These are phyloP conservation scores for Thereuonema tuberculata DNA, from an alignment of 1,140 invertebrate genomes.

Conservation along the genomic window DNA sequence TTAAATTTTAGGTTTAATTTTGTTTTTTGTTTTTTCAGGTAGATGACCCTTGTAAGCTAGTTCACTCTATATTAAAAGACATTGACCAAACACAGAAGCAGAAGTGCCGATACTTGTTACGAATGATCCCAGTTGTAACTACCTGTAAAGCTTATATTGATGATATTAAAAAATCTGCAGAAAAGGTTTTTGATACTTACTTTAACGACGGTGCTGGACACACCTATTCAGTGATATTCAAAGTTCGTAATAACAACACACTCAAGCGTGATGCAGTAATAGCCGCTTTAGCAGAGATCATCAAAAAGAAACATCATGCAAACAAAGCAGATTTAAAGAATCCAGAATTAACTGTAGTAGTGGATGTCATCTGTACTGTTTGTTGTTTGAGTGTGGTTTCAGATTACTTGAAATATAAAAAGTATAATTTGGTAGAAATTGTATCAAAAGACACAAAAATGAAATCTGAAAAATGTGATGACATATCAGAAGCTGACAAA, in stretches of 20 bases:
- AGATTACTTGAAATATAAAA: slow-evolving; percentile 27
- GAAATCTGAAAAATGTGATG: no score
- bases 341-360: slow-evolving; percentile 26
- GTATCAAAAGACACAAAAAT: not conserved
- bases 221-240: slow-evolving; percentile 60
- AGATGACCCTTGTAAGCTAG: slow-evolving; percentile 52
- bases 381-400: slow-evolving; percentile 30
- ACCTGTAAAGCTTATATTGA: slow-evolving; percentile 61
- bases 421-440: slow-evolving; percentile 30
- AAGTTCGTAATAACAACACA: slow-evolving; percentile 61
- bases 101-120: slow-evolving; percentile 54
- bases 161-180: slow-evolving; percentile 52
- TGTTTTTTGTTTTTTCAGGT: slow-evolving; percentile 29
- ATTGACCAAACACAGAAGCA: slow-evolving; percentile 47
- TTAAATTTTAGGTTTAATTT: slow-evolving; percentile 5
- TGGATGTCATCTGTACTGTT: slow-evolving; percentile 27
- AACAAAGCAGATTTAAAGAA: slow-evolving; percentile 23
- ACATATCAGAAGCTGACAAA: no score
- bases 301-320: slow-evolving; percentile 22
- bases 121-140: slow-evolving; percentile 61
- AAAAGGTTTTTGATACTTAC: slow-evolving; percentile 51
- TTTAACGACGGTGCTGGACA: slow-evolving; percentile 43
- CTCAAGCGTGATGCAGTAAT: slow-evolving; percentile 44
- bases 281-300: slow-evolving; percentile 18
- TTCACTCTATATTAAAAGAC: slow-evolving; percentile 54